Base-by-base conservation (phyloP, 2,888 invertebrate species). In the Cataglyphis albicans region DNA sequence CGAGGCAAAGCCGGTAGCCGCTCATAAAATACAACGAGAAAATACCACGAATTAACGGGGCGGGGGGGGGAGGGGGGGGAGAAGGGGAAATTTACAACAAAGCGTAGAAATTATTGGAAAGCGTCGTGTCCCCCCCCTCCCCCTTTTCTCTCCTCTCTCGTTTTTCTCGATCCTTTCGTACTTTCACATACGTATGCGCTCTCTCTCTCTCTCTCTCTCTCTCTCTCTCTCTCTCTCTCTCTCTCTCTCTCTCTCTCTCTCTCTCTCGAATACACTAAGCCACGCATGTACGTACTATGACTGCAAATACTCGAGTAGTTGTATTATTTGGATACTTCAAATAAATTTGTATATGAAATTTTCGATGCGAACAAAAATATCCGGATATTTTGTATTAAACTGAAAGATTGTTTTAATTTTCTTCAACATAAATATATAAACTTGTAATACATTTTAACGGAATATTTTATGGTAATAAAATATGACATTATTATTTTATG, bases 11-110 rank as follows among this genome's bases (percentile, higher is more conserved):
- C 78, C 78, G 57, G 78, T 78, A 78, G 78, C 78, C 57, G 78
- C 78, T 78, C 67, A 78, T 81, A 83, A 83, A 83, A 80, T 80
- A 83, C 83, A 73, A 41, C 41, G 78, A 80, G 83, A 70, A 83
- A 83, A 80, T 80, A 72, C 83, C 83, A 48, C 80, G 70, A 80
- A 80, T 83, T 78, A 67, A 63, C 61, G 63, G 35, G 41, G 75
- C 29, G 72, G 21, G 65, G 44, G 44, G 67, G 29, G 68, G n/a
- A n/a, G 32, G 25, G 82, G 35, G 78, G 41, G 65, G 57, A 64
- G 32, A 29, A 74, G 25, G 65, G 41, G 65, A 57, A 64, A 78
- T 83, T 83, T 72, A 65, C 78, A 74, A 82, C 82, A 82, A 75
- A 75, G 82, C 75, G 78, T 67, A 59, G 78, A 78, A 78, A 68